Conservation (phyloP, 2,888 invertebrate genomes). For the Smittia aterrima region DNA sequence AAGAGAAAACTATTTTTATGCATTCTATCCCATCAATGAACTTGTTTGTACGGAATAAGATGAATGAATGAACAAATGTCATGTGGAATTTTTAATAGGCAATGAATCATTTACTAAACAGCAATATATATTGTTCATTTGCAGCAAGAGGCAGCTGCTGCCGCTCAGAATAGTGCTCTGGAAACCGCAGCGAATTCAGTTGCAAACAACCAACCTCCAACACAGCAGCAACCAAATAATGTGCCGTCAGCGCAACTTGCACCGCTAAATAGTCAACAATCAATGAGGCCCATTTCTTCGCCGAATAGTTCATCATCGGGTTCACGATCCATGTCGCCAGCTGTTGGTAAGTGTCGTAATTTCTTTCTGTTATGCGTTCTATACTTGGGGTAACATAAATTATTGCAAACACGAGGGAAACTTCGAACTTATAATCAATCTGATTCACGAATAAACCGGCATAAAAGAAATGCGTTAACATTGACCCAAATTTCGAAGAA, state of each 20-base stretch:
- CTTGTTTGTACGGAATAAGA: not conserved
- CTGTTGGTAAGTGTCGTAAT: conserved; percentile 83
- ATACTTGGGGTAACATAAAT: not conserved
- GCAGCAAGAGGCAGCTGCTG: conserved; percentile 39
- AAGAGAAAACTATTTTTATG: conserved; percentile 6
- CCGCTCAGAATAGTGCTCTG: conserved; percentile 37
- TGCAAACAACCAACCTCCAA: conserved; percentile 15
- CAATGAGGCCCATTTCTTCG: conserved; percentile 88
- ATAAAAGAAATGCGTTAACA: conserved; percentile 56
- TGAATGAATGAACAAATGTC: conserved; percentile 25
- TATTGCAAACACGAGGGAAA: not conserved
- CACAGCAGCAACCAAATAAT: conserved; percentile 19
- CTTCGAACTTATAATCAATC: too few species aligned
- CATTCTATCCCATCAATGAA: not conserved
- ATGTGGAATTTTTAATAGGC: not conserved
- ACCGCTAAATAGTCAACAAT: conserved; percentile 64
- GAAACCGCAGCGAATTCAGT: conserved; percentile 26
- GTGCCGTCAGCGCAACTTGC: conserved; percentile 53
- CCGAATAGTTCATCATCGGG: conserved; percentile 91
- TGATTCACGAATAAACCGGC: not conserved
- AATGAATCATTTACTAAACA: not conserved
- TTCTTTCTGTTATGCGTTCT: not conserved
- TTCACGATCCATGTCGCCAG: conserved; percentile 97
- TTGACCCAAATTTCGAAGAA: conserved; percentile 55
- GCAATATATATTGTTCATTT: conserved; percentile 19